Conservation (phyloP, 2,113 vertebrate species). For the Gymnorhina tibicen region DNA sequence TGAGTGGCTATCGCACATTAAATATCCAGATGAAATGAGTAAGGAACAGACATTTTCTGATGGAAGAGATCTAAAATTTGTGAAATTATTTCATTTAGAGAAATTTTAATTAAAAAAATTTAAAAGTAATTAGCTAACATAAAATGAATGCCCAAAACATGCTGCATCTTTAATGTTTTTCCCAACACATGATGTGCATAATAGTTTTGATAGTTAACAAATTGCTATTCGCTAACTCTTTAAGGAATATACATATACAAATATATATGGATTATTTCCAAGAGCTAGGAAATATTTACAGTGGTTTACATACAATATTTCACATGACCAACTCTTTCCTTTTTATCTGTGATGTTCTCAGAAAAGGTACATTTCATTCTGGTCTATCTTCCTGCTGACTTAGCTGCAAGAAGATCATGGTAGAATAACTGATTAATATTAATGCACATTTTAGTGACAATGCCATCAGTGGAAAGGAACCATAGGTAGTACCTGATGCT, state of each 20-base stretch:
- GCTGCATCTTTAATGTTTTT: neutral
- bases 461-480: neutral
- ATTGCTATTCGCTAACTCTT: neutral
- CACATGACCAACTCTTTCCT: neutral
- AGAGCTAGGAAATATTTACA: neutral
- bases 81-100: neutral
- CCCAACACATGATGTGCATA: neutral
- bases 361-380: neutral
- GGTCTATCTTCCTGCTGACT: neutral
- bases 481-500: neutral
- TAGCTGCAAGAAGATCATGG: neutral
- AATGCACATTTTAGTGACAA: neutral
- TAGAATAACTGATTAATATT: neutral
- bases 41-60: rapidly evolving
- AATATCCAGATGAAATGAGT: neutral
- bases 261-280: neutral
- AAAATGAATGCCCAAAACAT: neutral
- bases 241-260: neutral
- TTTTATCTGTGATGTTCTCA: neutral
- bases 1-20: neutral
- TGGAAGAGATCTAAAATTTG: neutral
- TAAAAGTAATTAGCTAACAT: neutral
- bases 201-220: neutral
- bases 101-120: neutral
- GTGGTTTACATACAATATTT: neutral